Conservation (phyloP, 2,888 invertebrate genomes). For the Furcula furcula region DNA sequence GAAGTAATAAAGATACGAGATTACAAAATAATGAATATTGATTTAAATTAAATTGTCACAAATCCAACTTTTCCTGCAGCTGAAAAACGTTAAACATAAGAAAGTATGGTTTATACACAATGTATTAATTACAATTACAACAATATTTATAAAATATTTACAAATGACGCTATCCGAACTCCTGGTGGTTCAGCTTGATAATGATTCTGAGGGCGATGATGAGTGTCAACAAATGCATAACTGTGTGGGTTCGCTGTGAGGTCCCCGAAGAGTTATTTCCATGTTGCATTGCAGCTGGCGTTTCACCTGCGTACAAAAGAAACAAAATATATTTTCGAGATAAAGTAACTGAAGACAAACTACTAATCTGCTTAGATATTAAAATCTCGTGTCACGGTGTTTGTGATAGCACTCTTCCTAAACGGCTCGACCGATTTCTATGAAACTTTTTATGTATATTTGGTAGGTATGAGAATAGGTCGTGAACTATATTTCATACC, state of each 20-base stretch:
- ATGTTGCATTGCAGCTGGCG: constrained; percentile 88
- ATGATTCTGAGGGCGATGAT: constrained; percentile 41
- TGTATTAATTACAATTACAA: constrained; percentile 21
- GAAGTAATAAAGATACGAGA: too few relatives aligned
- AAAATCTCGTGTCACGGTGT: too few relatives aligned
- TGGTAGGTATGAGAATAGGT: too few relatives aligned
- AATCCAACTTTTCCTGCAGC: constrained; percentile 14
- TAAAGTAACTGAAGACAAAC: too few relatives aligned
- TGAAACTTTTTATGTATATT: too few relatives aligned
- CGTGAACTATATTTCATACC: too few relatives aligned
- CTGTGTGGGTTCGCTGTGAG: constrained; percentile 29
- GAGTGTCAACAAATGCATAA: constrained; percentile 37
- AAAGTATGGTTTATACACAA: constrained; percentile 28
- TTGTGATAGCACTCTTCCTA: too few relatives aligned
- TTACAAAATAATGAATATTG: too few relatives aligned
- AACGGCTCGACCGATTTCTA: too few relatives aligned
- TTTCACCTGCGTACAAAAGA: constrained; percentile 82
- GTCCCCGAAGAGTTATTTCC: constrained; percentile 78
- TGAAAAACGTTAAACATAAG: constrained; percentile 27
- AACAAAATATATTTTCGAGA: too few relatives aligned
- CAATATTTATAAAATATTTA: constrained; percentile 8
- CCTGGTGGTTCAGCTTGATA: constrained; percentile 41
- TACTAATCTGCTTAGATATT: too few relatives aligned
- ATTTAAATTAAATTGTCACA: too few relatives aligned
- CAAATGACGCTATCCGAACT: constrained; percentile 56